Percentiles rank a stretch among this genome's conserved stretches.
These are phyloP conservation scores for Xestia sexstrigata DNA, from an alignment of 2,888 invertebrate species.

Conservation along the genomic window DNA sequence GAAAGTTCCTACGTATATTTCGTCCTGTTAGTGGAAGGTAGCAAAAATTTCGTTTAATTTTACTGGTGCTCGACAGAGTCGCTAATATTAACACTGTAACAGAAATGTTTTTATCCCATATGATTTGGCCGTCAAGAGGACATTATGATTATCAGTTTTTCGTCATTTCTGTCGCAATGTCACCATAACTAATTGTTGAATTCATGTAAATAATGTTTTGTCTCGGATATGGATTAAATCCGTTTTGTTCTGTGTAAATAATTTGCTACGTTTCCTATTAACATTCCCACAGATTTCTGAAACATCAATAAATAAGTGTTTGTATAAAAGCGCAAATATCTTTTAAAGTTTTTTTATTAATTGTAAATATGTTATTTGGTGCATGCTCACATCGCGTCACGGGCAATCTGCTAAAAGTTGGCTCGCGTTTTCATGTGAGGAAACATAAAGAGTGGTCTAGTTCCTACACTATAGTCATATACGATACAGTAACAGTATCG, in stretches of 20 bases:
- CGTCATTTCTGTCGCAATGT: conserved; percentile 27
- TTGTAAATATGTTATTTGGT: conserved; percentile 62
- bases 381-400: conserved; percentile 47
- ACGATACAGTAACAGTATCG: not conserved
- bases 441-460: not conserved
- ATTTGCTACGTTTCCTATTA: conserved; percentile 43
- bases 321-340: conserved; percentile 26
- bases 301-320: conserved; percentile 15
- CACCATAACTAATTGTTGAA: conserved; percentile 21
- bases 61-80: not conserved
- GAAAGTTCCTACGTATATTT: not conserved
- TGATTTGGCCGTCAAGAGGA: not conserved
- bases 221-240: conserved; percentile 43
- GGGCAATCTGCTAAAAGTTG: conserved; percentile 7
- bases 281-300: conserved; percentile 39
- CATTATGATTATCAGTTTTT: not conserved
- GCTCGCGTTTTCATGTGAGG: not conserved
- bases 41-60: conserved; percentile 7
- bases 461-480: not conserved
- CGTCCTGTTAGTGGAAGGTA: not conserved
- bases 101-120: conserved; percentile 17
- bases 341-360: conserved; percentile 17
- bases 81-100: conserved; percentile 16
- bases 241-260: conserved; percentile 61
- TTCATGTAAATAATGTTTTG: conserved; percentile 47